Percentiles rank a stretch among this genome's conserved stretches.
Conservation (phyloP, 2,113 vertebrate species). For the Leptodactylus fuscus region DNA sequence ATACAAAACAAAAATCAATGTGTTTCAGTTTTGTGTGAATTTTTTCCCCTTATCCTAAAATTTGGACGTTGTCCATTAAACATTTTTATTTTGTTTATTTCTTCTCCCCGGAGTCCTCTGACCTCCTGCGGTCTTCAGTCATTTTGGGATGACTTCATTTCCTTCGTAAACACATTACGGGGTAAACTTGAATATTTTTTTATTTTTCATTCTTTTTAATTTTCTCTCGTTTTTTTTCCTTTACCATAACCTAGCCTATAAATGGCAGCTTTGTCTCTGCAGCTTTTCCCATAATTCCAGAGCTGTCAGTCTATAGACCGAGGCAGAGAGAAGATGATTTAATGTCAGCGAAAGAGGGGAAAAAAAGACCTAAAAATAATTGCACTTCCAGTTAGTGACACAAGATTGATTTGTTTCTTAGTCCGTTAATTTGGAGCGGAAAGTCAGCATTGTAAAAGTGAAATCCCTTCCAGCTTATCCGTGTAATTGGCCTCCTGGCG, state of each 20-base stretch:
- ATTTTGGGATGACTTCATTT: background rate
- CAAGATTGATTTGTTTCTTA: background rate
- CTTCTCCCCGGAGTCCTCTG: background rate
- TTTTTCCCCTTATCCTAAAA: background rate
- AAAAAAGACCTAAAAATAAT: constrained; percentile 14
- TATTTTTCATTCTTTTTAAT: background rate
- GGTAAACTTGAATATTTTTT: background rate
- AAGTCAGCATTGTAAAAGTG: background rate
- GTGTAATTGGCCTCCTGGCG: background rate
- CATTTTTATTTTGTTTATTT: background rate
- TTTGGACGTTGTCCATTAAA: background rate
- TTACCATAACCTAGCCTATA: background rate
- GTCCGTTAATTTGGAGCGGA: background rate
- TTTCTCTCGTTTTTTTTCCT: no score
- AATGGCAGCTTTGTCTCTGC: background rate
- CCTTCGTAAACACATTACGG: background rate
- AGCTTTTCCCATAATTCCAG: background rate
- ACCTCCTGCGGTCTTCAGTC: background rate
- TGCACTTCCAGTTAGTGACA: constrained; percentile 21
- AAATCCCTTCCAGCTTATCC: background rate
- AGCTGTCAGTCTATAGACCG: background rate
- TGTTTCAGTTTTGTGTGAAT: background rate
- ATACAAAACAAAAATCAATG: no score
- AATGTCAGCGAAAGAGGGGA: background rate
- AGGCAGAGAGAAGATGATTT: background rate